Percentiles rank a stretch among this genome's conserved stretches.
Evolutionary conservation across 2,113 vertebrate genomes (phyloP).

Genomic region (Cygnus atratus): DNA sequence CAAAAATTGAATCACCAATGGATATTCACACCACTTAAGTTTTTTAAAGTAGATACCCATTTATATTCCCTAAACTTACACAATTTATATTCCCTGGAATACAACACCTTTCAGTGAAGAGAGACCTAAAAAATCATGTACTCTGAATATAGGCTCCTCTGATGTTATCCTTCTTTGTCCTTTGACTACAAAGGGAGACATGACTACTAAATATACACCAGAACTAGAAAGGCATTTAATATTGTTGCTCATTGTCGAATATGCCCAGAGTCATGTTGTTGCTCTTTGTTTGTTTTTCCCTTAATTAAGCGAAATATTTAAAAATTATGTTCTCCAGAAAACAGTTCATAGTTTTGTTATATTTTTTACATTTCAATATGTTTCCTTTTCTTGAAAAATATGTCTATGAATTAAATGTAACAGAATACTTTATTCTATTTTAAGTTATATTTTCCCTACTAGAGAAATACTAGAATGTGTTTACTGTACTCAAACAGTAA

Average conservation of each 20-base stretch:
- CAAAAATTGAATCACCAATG: background rate
- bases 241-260: background rate
- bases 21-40: background rate
- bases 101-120: background rate
- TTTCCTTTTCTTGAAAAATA: background rate
- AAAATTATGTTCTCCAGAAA: background rate
- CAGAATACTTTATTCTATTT: background rate
- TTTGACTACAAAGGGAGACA: background rate
- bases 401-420: background rate
- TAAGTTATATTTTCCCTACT: background rate
- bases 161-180: background rate
- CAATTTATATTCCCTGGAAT: background rate
- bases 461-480: background rate
- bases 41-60: background rate
- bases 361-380: background rate
- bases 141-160: background rate
- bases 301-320: background rate
- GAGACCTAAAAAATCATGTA: background rate
- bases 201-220: background rate
- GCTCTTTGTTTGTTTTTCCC: background rate
- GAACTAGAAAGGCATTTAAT: background rate
- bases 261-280: background rate
- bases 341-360: background rate
- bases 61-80: background rate
- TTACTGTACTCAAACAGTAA: background rate